Percentiles rank a stretch among this genome's conserved stretches.
Evolutionary conservation across 1,140 invertebrate species (phyloP).

Genomic region (Matsumurasca onukii): DNA sequence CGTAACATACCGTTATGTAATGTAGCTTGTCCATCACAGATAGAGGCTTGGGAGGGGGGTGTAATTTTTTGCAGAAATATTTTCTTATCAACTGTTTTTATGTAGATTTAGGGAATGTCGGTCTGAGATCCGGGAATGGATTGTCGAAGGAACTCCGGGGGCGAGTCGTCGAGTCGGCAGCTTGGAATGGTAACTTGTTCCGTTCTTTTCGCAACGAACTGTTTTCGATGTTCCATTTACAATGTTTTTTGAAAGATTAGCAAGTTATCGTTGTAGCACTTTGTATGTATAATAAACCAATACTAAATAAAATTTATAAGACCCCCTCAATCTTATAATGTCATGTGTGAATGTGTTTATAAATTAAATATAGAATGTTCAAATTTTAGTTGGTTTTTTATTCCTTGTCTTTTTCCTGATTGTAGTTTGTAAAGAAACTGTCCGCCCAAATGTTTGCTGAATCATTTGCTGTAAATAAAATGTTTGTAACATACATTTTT

Average conservation of each 20-base stretch:
- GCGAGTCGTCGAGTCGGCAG: too few species aligned
- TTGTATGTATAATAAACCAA: conserved; percentile 10
- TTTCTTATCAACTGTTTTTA: conserved; percentile 7
- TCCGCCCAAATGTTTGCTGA: too few species aligned
- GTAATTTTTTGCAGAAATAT: background rate
- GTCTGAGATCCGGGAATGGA: background rate
- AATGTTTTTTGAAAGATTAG: conserved; percentile 11
- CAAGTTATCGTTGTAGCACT: conserved; percentile 14
- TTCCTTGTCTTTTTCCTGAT: too few species aligned
- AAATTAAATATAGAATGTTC: conserved; percentile 28
- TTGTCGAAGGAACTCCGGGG: too few species aligned
- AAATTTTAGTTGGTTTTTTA: conserved; percentile 13
- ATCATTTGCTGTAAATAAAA: too few species aligned
- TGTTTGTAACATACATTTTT: too few species aligned
- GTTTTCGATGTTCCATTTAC: conserved; percentile 22
- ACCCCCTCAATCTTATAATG: conserved; percentile 24
- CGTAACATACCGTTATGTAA: background rate
- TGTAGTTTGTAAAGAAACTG: too few species aligned
- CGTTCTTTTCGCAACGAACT: conserved; percentile 24
- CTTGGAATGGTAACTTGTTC: conserved; percentile 17
- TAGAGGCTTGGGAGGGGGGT: background rate
- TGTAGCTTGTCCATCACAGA: too few species aligned
- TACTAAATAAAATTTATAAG: conserved; percentile 9
- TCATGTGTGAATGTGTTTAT: conserved; percentile 27
- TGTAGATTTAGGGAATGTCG: conserved; percentile 10